Conservation (phyloP, 2,113 vertebrate genomes). For the Catharus fuscescens region DNA sequence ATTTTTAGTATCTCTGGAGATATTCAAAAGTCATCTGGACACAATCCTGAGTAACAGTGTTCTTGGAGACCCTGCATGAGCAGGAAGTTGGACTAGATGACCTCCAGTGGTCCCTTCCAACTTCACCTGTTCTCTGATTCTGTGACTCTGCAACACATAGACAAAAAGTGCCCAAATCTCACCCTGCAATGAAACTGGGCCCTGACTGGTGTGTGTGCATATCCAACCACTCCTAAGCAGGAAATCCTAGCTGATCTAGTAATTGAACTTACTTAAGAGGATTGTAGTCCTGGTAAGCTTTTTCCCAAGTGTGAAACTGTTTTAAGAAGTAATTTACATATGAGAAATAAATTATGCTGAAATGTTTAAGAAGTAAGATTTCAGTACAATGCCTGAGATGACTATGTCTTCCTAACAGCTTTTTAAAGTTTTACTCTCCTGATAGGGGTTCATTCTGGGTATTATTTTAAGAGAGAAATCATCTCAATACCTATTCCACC, state of each 20-base stretch:
- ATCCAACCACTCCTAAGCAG: background rate
- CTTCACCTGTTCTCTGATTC: background rate
- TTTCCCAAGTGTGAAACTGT: background rate
- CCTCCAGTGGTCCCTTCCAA: background rate
- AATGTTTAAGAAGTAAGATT: background rate
- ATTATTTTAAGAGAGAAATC: background rate
- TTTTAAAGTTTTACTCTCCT: background rate
- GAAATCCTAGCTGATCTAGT: background rate
- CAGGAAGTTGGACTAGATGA: background rate
- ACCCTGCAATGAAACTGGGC: background rate
- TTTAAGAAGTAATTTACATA: background rate
- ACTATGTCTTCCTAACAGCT: background rate
- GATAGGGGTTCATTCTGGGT: background rate
- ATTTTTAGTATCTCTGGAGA: background rate
- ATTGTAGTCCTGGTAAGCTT: background rate
- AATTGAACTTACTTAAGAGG: background rate
- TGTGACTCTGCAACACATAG: background rate
- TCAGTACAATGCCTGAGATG: background rate
- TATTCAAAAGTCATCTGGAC: background rate
- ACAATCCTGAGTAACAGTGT: background rate
- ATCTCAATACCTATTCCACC: background rate
- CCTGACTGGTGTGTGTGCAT: rapidly evolving
- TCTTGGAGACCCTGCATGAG: background rate
- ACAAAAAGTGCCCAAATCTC: background rate
- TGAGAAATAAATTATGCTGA: background rate